A percentile compares a stretch with the other conserved stretches of the same genome.
Conservation (phyloP, 2,888 invertebrate genomes). For the Sisyra nigra region DNA sequence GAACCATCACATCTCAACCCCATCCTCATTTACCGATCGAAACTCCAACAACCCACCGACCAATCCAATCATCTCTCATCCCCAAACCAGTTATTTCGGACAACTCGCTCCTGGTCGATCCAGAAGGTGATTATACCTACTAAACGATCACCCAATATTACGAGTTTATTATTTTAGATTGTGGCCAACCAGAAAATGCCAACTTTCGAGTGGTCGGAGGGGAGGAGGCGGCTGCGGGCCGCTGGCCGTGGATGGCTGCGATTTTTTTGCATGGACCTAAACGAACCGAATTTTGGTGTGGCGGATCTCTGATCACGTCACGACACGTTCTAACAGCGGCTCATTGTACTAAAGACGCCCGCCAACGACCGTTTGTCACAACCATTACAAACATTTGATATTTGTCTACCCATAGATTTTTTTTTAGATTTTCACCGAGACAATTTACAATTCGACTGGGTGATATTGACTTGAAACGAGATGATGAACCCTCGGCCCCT, state of each 20-base stretch:
- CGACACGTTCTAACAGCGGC: conserved; percentile 78
- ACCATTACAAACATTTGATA: background rate
- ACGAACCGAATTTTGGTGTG: conserved; percentile 85
- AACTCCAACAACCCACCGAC: conserved; percentile 27
- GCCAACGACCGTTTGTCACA: conserved; percentile 66
- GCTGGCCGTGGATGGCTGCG: conserved; percentile 96
- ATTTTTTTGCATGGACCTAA: conserved; percentile 76
- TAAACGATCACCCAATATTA: background rate
- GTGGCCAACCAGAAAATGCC: conserved; percentile 67
- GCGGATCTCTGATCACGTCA: conserved; percentile 71
- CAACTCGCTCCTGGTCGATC: conserved; percentile 5
- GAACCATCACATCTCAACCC: conserved; percentile 16
- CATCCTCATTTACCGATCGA: conserved; percentile 5
- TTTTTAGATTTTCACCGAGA: conserved; percentile 61
- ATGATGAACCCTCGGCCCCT: conserved; percentile 73
- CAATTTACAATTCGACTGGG: conserved; percentile 83
- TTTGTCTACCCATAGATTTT: background rate
- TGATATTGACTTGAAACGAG: conserved; percentile 70
- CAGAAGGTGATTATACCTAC: conserved; percentile 4
- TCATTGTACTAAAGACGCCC: conserved; percentile 81
- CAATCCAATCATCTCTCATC: conserved; percentile 28
- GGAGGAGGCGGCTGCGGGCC: conserved; percentile 63
- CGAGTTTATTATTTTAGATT: conserved; percentile 33
- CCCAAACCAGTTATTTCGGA: conserved; percentile 17
- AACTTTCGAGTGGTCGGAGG: conserved; percentile 86